These are phyloP conservation scores for Tachysurus vachellii DNA, from an alignment of 2,113 vertebrate genomes.

Conservation along the genomic window DNA sequence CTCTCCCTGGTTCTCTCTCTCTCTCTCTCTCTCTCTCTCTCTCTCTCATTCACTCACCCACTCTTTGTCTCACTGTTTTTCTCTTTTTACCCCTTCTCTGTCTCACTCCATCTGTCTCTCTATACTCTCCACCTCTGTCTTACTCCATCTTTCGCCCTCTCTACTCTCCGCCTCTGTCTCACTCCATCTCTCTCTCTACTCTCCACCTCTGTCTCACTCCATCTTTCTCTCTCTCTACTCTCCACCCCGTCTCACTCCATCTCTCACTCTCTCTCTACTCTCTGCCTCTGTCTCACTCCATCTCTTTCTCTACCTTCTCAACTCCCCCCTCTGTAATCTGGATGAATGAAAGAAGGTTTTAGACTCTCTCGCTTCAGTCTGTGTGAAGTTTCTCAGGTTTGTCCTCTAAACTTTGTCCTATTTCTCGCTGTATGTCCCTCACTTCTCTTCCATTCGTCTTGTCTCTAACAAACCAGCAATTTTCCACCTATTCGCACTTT, in stretches of 20 bases:
- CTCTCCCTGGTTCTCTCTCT: not conserved
- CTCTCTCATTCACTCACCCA: not conserved
- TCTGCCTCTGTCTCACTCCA: conserved; percentile 2
- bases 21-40: conserved; percentile 36
- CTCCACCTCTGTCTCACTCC: too few relatives aligned
- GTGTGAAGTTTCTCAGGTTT: not conserved
- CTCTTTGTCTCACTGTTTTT: too few relatives aligned
- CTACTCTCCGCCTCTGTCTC: too few relatives aligned
- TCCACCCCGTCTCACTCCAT: conserved; percentile 7
- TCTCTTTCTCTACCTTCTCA: not conserved
- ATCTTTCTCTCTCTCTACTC: too few relatives aligned
- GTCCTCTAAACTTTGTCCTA: not conserved
- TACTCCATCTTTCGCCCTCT: too few relatives aligned
- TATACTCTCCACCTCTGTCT: not conserved
- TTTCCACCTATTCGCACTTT: not conserved
- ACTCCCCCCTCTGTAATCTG: not conserved
- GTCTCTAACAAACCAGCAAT: not conserved
- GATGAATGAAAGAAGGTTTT: not conserved
- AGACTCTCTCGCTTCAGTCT: too few relatives aligned
- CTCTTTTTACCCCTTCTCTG: too few relatives aligned
- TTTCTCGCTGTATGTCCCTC: not conserved
- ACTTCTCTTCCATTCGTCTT: not conserved
- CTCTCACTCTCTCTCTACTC: conserved; percentile 13
- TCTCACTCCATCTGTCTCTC: conserved; percentile 27
- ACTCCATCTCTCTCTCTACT: too few relatives aligned